phyloP scores from a whole-genome alignment of 2,797 vertebrate genomes.

The Setipinna tenuifilis region DNA sequence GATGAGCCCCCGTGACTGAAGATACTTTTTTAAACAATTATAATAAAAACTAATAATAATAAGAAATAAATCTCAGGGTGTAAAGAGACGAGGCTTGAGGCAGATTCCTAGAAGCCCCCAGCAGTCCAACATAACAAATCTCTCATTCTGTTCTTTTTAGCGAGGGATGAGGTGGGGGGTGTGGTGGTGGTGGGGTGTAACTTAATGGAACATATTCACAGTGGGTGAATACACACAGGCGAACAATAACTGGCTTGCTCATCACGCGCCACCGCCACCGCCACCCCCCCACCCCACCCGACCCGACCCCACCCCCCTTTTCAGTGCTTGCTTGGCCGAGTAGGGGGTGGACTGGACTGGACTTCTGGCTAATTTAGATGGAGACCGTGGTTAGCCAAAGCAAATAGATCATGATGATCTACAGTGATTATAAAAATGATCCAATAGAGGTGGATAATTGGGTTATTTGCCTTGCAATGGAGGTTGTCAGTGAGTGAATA shows the following conservation, averaged over 20 bases:
- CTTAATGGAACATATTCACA: background rate
- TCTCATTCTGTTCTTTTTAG: background rate
- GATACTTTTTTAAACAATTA: no score
- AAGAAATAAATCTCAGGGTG: no score
- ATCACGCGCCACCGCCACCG: background rate
- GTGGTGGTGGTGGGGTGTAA: background rate
- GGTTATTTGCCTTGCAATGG: slow-evolving; percentile 75
- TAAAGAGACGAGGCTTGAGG: background rate
- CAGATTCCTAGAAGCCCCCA: background rate
- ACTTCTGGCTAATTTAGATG: slow-evolving; percentile 61
- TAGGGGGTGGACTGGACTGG: slow-evolving; percentile 31
- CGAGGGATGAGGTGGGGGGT: no score
- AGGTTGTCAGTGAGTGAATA: slow-evolving; percentile 65
- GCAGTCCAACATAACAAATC: background rate
- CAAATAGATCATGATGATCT: slow-evolving; percentile 53
- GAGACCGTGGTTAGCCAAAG: slow-evolving; percentile 64
- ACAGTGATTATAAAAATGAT: slow-evolving; percentile 77
- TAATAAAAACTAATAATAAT: no score
- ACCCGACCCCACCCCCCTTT: no score
- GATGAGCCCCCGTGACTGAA: background rate
- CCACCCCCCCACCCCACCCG: no score
- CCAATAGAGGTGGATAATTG: slow-evolving; percentile 73
- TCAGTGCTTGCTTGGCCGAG: background rate
- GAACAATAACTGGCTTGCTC: background rate
- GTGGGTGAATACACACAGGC: background rate